Evolutionary conservation across 2,797 vertebrate species (phyloP), one percentile per base, ranked within the genome.

Genomic region (Gambusia yucatana): DNA sequence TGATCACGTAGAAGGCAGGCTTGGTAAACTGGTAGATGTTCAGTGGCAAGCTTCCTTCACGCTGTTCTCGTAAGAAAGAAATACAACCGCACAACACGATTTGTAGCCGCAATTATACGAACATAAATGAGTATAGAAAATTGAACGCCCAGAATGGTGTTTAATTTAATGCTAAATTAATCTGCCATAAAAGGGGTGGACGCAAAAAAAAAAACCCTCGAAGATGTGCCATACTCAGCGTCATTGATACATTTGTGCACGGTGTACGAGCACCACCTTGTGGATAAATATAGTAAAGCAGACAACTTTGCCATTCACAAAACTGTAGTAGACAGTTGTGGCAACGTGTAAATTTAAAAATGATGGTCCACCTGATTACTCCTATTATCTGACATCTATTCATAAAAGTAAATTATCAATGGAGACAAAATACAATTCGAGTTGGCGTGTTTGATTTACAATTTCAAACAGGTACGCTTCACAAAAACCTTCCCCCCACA

Each of bases 261-360:
- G 74, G 43, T 43, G 4, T 57, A 9, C 71, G 2, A 84, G 72
- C 87, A 14, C 79, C 90, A 86, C 78, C 90, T 5, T 70, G 92
- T 89, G 94, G 91, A 20, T 30, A 76, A 55, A 4, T 0, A 2
- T 0, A 7, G 76, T 41, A 86, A 28, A 4, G 65, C 85, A 79
- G 0, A 10, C 0, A 14, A 14, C 6, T 33, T 59, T 46, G 33
- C 0, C 17, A 50, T 65, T 80, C 46, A 79, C 39, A 20, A 85
- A 87, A 89, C 74, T 83, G 76, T 2, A 3, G 76, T 2, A 3
- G 11, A 72, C 14, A 82, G 25, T 7, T 43, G 78, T 16, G 72
- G 70, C 4, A 77, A 72, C 70, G 8, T 22, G 63, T 39, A 22
- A 50, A 82, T 78, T 67, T 0, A 52, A 25, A 36, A 36, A 20